Base-by-base conservation (phyloP, 2,888 invertebrate species). In the Brachyptera putata region DNA sequence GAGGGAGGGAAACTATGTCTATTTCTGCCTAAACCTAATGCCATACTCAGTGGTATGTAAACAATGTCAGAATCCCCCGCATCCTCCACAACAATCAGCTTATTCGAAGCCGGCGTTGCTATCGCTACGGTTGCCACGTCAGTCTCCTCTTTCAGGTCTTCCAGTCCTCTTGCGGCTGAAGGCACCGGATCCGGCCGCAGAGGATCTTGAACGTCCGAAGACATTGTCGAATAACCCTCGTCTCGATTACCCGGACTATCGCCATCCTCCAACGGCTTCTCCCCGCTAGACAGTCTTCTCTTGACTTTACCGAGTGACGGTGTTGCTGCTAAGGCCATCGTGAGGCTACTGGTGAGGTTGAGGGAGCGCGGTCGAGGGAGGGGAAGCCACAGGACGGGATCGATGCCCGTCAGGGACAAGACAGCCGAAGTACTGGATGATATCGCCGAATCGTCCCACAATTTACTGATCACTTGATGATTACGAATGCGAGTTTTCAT, bases 171-270 rank as follows among this genome's bases (percentile, higher is more conserved):
- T 72, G 64, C 80, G 77, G 64, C 24, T 41, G 46, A 36, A 13
- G 55, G 14, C 22, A n/a, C 39, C 26, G 49, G 24, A 7, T 18
- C 34, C 11, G 14, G 13, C 9, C 53, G 14, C 16, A 34, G 43
- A 18, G 43, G 43, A 11, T 85, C 85, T 73, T 89, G 88, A 1
- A 88, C 87, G 71, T 89, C 89, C 64, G 87, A 87, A 11, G 89
- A 89, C 89, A 89, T 89, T 3, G 89, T 89, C 62, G 89, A 89
- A 74, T 89, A 89, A 16, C 89, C 89, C 72, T 89, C 89, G 76
- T 89, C 89, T 67, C 87, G 81, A 66, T 87, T 87, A 41, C 86
- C 86, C 0, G 87, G 87, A 63, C 87, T 86, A 71, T 87, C 87
- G 66, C 84, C 85, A 13, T 85, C 86, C 25, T 83, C 85, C 22